Evolutionary conservation across 2,113 vertebrate species (phyloP).

Genomic region (Camelus dromedarius): DNA sequence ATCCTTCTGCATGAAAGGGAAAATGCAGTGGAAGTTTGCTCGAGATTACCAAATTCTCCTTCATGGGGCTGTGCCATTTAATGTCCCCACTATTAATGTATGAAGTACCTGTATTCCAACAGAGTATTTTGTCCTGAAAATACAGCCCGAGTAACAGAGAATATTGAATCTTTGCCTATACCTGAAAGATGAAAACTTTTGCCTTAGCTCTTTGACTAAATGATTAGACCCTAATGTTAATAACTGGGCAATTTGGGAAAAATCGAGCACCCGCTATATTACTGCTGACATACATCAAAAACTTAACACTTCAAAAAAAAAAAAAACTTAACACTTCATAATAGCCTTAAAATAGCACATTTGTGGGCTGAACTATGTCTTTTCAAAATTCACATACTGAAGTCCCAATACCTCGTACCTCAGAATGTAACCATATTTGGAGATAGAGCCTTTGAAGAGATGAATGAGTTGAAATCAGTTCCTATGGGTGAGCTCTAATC

Average conservation of each 20-base stretch:
- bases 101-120: not conserved
- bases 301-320: not conserved
- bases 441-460: not conserved
- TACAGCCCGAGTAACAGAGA: not conserved
- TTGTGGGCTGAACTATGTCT: not conserved
- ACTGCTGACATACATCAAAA: not conserved
- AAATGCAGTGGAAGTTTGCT: not conserved
- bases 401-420: not conserved
- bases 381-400: not conserved
- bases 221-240: too few relatives aligned
- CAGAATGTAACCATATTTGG: not conserved
- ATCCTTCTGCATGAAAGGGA: not conserved
- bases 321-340: not conserved
- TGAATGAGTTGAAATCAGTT: not conserved
- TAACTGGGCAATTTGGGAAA: not conserved
- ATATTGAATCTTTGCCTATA: not conserved
- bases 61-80: not conserved
- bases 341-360: not conserved
- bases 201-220: not conserved
- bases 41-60: not conserved
- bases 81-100: not conserved
- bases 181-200: not conserved
- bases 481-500: not conserved
- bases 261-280: not conserved
- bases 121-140: not conserved